Evolutionary conservation across 92 coral and sea anemone genomes (phyloP).

Genomic region (Palythoa grandis): DNA sequence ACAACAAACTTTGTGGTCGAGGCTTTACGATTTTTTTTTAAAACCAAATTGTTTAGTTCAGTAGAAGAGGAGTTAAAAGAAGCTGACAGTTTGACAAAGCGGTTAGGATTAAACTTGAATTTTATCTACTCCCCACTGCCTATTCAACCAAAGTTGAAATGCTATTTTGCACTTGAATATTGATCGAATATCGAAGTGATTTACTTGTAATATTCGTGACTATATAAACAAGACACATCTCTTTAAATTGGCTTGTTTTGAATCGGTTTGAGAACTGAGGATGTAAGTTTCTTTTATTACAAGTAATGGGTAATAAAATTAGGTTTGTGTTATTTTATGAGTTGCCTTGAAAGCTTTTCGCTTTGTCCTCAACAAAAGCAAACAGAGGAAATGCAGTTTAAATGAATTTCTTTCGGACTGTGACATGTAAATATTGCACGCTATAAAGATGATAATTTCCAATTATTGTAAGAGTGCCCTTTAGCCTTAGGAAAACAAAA

Average conservation of each 20-base stretch:
- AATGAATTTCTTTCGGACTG: constrained; percentile 25
- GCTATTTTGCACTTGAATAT: background rate
- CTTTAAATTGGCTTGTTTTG: background rate
- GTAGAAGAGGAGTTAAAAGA: background rate
- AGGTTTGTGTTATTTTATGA: background rate
- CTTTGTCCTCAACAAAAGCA: constrained; percentile 16
- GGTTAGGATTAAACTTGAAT: constrained; percentile 2
- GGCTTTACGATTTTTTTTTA: background rate
- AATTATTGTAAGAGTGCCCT: background rate
- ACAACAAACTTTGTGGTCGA: background rate
- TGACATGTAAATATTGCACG: constrained; percentile 28
- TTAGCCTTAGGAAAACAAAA: background rate
- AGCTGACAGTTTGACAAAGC: background rate
- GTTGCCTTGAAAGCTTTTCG: background rate
- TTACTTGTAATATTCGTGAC: background rate
- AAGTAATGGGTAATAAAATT: background rate
- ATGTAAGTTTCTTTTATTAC: background rate
- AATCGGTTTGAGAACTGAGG: background rate
- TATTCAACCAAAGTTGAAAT: background rate
- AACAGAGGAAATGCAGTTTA: constrained; percentile 2
- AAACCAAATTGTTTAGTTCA: background rate
- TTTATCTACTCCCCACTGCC: background rate
- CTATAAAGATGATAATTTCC: background rate
- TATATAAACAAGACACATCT: background rate
- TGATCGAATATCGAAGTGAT: background rate